Evolutionary conservation across 2,113 vertebrate species (phyloP).

Genomic region (Bufo gargarizans): DNA sequence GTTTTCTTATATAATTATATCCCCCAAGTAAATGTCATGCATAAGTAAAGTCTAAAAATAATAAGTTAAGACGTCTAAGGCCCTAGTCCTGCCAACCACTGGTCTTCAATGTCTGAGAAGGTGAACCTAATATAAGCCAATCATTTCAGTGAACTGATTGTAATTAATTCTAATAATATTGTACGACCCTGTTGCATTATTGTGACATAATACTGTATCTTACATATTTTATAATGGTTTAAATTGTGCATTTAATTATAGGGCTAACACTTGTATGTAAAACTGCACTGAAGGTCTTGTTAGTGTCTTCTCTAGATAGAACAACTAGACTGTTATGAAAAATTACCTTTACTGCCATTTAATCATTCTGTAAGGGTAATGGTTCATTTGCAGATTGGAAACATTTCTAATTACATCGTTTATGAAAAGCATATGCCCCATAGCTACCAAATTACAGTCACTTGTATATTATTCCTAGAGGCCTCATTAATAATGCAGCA

Average conservation of each 20-base stretch:
- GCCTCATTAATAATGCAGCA: slow-evolving; percentile 51
- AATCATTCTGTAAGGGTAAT: slow-evolving; percentile 50
- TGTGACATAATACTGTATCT: neutral
- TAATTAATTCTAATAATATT: no score
- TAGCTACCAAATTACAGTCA: slow-evolving; percentile 49
- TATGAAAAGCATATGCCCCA: slow-evolving; percentile 56
- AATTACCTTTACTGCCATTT: slow-evolving; percentile 50
- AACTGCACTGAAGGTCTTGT: neutral
- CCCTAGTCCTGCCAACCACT: neutral
- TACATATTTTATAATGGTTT: neutral
- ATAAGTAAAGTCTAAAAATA: neutral
- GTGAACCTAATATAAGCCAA: no score
- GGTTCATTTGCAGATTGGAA: slow-evolving; percentile 52
- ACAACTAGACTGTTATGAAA: slow-evolving; percentile 35
- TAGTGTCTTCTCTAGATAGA: slow-evolving; percentile 19
- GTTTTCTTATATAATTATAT: neutral
- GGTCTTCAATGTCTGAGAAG: neutral
- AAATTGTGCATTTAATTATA: neutral
- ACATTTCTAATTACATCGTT: slow-evolving; percentile 55
- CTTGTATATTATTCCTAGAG: slow-evolving; percentile 49
- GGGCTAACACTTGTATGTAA: slow-evolving; percentile 4
- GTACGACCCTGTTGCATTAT: neutral
- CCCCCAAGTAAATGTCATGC: neutral
- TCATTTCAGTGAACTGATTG: no score
- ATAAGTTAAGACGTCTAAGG: neutral